Percentiles rank a stretch among this genome's conserved stretches.
Evolutionary conservation across 2,888 invertebrate genomes (phyloP).

Genomic region (Ditula angustiorana): DNA sequence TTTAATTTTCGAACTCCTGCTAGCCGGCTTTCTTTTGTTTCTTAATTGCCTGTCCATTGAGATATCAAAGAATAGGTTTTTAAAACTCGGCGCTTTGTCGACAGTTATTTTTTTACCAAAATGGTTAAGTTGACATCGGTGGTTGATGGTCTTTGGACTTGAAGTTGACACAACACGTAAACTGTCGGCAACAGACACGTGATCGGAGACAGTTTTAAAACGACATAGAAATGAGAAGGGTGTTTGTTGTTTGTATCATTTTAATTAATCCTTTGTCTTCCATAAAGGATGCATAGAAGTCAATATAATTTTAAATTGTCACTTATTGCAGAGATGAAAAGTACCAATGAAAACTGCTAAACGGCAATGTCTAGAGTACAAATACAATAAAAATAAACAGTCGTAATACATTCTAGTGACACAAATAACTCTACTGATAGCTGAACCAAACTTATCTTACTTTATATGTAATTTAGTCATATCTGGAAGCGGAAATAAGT

Average conservation of each 20-base stretch:
- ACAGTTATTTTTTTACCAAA: background rate
- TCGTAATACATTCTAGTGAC: background rate
- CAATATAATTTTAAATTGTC: too few relatives aligned
- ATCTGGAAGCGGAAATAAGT: constrained; percentile 13
- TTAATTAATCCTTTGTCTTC: too few relatives aligned
- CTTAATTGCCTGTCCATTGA: background rate
- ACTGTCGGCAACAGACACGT: background rate
- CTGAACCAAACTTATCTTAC: background rate
- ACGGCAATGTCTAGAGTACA: too few relatives aligned
- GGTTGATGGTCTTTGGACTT: constrained; percentile 3
- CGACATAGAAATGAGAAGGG: too few relatives aligned
- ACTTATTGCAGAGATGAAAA: too few relatives aligned
- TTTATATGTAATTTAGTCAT: constrained; percentile 1
- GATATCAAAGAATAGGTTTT: background rate
- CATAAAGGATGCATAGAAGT: too few relatives aligned
- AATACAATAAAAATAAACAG: background rate
- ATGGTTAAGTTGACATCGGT: constrained; percentile 1
- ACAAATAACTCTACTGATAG: constrained; percentile 1
- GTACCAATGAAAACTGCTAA: too few relatives aligned
- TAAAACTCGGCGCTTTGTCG: background rate
- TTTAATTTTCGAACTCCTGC: background rate
- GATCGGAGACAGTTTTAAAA: background rate
- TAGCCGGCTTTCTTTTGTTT: background rate
- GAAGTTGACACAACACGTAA: background rate
- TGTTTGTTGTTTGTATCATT: too few relatives aligned